Percentiles rank a stretch among this genome's conserved stretches.
phyloP scores from a whole-genome alignment of 2,113 vertebrate species.

The Malaclemys terrapin region DNA sequence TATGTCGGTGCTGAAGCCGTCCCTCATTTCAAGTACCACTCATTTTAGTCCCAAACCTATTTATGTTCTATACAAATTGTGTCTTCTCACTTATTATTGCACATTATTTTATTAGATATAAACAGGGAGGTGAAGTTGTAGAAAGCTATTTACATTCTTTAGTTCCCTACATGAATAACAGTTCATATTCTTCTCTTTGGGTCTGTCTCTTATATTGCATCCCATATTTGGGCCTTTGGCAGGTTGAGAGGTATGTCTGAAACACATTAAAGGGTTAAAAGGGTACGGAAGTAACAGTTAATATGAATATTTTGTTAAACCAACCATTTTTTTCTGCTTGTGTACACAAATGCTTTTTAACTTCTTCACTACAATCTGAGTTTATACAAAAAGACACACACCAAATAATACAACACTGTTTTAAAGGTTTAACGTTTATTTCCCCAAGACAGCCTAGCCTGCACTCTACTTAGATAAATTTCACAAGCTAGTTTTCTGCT shows the following conservation, averaged over 20 bases:
- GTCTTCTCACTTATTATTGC: not conserved
- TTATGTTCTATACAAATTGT: not conserved
- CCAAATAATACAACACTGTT: slow-evolving; percentile 61
- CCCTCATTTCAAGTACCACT: not conserved
- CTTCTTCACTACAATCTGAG: accelerated
- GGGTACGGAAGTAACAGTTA: not conserved
- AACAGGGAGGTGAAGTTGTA: not conserved
- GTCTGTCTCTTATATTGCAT: accelerated
- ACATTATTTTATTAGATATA: not conserved
- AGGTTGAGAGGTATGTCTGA: accelerated
- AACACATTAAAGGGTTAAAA: not conserved
- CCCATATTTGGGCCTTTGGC: accelerated
- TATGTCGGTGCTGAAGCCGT: not conserved
- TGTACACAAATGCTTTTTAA: accelerated
- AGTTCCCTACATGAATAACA: not conserved
- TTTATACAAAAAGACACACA: slow-evolving; percentile 14
- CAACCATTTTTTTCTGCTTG: not conserved
- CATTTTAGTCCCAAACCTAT: not conserved
- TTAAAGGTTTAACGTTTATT: slow-evolving; percentile 98
- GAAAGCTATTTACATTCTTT: not conserved
- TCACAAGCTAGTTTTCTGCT: slow-evolving; percentile 90
- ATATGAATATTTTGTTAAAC: not conserved
- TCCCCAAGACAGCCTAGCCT: slow-evolving; percentile 96
- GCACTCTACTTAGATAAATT: slow-evolving; percentile 92
- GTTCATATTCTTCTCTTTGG: not conserved